Evolutionary conservation across 2,888 invertebrate species (phyloP).

Genomic region (Sinopyrophorus schimmeli): DNA sequence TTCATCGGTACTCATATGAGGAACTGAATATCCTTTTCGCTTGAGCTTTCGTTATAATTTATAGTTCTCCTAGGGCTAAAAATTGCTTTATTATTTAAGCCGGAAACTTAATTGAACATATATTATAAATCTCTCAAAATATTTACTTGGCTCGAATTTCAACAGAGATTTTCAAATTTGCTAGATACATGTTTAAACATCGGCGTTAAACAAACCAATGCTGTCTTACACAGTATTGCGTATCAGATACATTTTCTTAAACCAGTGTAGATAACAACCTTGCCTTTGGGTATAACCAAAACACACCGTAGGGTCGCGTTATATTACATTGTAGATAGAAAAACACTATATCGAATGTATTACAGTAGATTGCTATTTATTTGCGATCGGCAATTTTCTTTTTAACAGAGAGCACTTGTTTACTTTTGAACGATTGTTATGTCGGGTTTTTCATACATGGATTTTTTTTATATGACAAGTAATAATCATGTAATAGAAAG

Average conservation of each 20-base stretch:
- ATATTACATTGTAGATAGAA: slow-evolving; percentile 19
- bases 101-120: slow-evolving; percentile 31
- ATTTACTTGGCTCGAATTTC: slow-evolving; percentile 15
- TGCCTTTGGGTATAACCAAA: slow-evolving; percentile 13
- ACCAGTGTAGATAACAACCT: slow-evolving; percentile 9
- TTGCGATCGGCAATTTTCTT: slow-evolving; percentile 13
- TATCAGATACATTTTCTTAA: slow-evolving; percentile 23
- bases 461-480: too few relatives aligned
- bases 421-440: too few relatives aligned
- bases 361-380: slow-evolving; percentile 16
- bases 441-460: too few relatives aligned
- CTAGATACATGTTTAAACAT: slow-evolving; percentile 19
- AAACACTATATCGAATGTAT: slow-evolving; percentile 10
- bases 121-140: slow-evolving; percentile 16
- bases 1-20: slow-evolving; percentile 34
- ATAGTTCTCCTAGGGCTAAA: slow-evolving; percentile 34
- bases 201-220: slow-evolving; percentile 16
- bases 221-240: slow-evolving; percentile 14
- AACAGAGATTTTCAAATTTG: slow-evolving; percentile 21
- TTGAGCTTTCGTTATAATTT: slow-evolving; percentile 36
- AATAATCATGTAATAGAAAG: too few relatives aligned
- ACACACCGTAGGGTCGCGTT: slow-evolving; percentile 19
- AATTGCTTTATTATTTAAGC: slow-evolving; percentile 32
- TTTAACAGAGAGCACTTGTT: not conserved
- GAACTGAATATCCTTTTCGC: slow-evolving; percentile 36